Conservation (phyloP, 1,140 invertebrate genomes). For the Hormaphis cornu region DNA sequence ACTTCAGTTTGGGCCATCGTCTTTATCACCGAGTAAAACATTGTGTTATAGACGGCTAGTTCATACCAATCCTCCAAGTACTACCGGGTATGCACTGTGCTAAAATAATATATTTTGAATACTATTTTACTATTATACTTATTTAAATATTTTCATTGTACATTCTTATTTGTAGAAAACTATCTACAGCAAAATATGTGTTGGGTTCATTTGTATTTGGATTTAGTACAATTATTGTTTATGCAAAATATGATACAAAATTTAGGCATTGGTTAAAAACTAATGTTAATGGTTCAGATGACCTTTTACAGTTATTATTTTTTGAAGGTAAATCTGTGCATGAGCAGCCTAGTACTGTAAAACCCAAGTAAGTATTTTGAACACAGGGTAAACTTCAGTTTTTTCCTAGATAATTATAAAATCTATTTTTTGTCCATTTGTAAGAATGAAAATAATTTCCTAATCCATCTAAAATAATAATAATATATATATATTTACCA, state of each 20-base stretch:
- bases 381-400: too few species aligned
- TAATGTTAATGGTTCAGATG: conserved; percentile 57
- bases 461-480: too few species aligned
- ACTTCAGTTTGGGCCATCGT: background rate
- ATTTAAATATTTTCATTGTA: background rate
- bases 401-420: too few species aligned
- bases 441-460: too few species aligned
- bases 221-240: conserved; percentile 44
- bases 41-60: background rate
- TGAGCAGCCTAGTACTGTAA: background rate
- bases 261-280: conserved; percentile 55
- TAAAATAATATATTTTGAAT: background rate
- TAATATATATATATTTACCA: too few species aligned
- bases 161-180: background rate
- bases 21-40: background rate
- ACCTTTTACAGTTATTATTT: conserved; percentile 56
- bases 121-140: background rate
- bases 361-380: conserved; percentile 10
- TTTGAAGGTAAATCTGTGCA: conserved; percentile 51
- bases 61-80: background rate
- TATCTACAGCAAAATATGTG: conserved; percentile 1
- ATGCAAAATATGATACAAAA: conserved; percentile 58
- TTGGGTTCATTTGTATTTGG: conserved; percentile 41
- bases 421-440: too few species aligned
- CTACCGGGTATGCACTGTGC: background rate